A percentile compares a stretch with the other conserved stretches of the same genome.
Conservation (phyloP, 92 coral and sea anemone genomes). For the Chrysogorgia sp. region DNA sequence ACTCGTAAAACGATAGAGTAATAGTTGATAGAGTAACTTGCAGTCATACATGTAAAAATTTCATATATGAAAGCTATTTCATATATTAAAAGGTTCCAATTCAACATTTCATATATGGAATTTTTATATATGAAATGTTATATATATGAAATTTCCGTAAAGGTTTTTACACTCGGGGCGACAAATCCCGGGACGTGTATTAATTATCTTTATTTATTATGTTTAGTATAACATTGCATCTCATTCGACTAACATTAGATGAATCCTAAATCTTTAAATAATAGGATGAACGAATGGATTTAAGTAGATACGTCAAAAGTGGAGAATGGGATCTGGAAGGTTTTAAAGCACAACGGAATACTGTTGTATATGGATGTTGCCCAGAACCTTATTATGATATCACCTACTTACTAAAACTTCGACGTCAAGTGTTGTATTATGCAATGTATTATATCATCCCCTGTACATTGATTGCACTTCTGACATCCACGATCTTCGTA, state of each 20-base stretch:
- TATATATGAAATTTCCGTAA: too few relatives aligned
- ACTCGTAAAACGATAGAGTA: too few relatives aligned
- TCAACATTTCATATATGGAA: too few relatives aligned
- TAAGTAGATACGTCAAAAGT: constrained; percentile 62
- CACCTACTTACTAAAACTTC: constrained; percentile 71
- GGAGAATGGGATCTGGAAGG: constrained; percentile 83
- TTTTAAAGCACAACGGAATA: constrained; percentile 66
- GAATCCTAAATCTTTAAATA: not conserved
- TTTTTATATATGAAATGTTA: too few relatives aligned
- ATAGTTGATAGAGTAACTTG: too few relatives aligned
- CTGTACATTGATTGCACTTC: constrained; percentile 77
- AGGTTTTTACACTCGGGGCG: too few relatives aligned
- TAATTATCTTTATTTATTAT: too few relatives aligned
- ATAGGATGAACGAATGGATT: constrained; percentile 72
- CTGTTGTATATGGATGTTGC: constrained; percentile 69
- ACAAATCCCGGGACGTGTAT: too few relatives aligned
- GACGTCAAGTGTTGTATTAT: constrained; percentile 79
- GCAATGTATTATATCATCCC: constrained; percentile 92
- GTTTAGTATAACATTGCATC: too few relatives aligned
- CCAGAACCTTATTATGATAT: constrained; percentile 78
- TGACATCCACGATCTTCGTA: constrained; percentile 79
- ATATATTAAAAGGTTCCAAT: too few relatives aligned
- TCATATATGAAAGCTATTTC: too few relatives aligned
- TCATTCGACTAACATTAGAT: not conserved
- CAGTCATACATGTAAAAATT: too few relatives aligned